Evolutionary conservation across 2,888 invertebrate genomes (phyloP).

Genomic region (Heteromurus nitidus): DNA sequence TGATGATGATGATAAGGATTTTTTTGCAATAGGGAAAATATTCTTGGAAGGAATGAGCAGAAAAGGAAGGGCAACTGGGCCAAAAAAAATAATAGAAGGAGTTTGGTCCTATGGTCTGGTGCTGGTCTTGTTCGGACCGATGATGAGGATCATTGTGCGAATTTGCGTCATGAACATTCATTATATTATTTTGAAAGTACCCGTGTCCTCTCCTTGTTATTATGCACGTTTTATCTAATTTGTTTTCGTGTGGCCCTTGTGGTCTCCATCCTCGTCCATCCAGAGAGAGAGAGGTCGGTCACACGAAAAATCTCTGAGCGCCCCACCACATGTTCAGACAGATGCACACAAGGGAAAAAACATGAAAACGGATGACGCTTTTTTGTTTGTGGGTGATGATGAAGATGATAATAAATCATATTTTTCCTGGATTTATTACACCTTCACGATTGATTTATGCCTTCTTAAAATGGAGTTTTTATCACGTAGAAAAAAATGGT

Average conservation of each 20-base stretch:
- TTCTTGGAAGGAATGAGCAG: not conserved
- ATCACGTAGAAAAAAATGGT: not conserved
- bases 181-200: not conserved
- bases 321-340: no score
- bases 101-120: not conserved
- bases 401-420: conserved; percentile 57
- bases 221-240: conserved; percentile 4
- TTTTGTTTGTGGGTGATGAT: no score
- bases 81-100: conserved; percentile 21
- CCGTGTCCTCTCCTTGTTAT: not conserved
- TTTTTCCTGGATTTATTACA: conserved; percentile 60
- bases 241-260: no score
- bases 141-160: conserved; percentile 10
- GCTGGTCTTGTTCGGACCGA: not conserved
- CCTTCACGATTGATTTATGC: conserved; percentile 46
- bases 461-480: conserved; percentile 30
- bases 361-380: no score
- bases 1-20: not conserved
- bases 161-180: not conserved
- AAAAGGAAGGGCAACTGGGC: no score
- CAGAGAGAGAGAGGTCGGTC: no score
- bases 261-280: no score
- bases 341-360: no score
- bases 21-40: conserved; percentile 14
- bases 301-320: no score